A percentile compares a stretch with the other conserved stretches of the same genome.
phyloP scores from a whole-genome alignment of 2,888 invertebrate species.

The Hyalella azteca region DNA sequence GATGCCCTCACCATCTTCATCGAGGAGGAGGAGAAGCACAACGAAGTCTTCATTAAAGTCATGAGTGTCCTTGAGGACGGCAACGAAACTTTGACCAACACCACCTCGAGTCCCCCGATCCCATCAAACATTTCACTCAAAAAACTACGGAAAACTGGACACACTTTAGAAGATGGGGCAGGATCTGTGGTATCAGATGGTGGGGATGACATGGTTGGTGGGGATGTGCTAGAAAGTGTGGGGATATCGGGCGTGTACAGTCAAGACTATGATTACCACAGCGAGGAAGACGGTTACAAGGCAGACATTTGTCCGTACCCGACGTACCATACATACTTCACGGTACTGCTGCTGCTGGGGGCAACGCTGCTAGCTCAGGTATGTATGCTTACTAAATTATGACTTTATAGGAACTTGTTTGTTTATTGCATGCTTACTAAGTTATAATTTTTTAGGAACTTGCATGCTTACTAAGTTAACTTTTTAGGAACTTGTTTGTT shows the following conservation, averaged over 20 bases:
- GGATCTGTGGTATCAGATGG: no score
- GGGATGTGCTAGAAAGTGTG: conserved; percentile 68
- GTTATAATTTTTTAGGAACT: no score
- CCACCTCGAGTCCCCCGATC: background rate
- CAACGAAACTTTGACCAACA: background rate
- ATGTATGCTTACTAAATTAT: no score
- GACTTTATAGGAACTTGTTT: no score
- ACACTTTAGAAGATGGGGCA: no score
- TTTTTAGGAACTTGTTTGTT: no score
- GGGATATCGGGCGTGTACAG: conserved; percentile 69
- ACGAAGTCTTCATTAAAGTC: conserved; percentile 38
- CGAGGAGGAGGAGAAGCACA: conserved; percentile 31
- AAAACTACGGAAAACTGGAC: background rate
- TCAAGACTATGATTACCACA: conserved; percentile 68
- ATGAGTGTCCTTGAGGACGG: conserved; percentile 16
- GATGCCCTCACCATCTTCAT: conserved; percentile 23
- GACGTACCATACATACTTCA: conserved; percentile 76
- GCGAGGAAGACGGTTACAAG: conserved; percentile 64
- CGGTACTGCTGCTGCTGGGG: conserved; percentile 69
- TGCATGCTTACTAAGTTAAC: no score
- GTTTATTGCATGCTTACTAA: no score
- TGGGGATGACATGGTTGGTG: conserved; percentile 68
- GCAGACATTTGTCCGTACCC: conserved; percentile 69
- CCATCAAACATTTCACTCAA: background rate
- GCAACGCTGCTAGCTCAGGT: conserved; percentile 56